A percentile compares a stretch with the other conserved stretches of the same genome.
These are phyloP conservation scores for Emys orbicularis DNA, from an alignment of 2,797 vertebrate species.

Conservation along the genomic window DNA sequence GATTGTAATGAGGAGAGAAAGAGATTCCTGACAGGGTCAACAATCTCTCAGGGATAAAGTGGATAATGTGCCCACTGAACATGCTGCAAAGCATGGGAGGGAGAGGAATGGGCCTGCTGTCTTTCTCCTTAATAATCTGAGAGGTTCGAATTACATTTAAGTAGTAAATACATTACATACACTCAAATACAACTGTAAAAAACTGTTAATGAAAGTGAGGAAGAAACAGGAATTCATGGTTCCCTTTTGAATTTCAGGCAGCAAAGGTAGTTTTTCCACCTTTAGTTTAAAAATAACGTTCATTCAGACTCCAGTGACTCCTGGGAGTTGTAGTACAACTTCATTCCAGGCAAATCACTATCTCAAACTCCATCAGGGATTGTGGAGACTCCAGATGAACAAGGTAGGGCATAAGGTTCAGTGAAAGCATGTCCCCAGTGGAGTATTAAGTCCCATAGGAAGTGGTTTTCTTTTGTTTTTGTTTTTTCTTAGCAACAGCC, in stretches of 20 bases:
- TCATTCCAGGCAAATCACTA: constrained; percentile 17
- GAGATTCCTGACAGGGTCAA: neutral
- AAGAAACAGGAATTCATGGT: neutral
- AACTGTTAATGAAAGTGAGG: neutral
- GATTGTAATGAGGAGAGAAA: neutral
- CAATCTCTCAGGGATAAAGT: neutral
- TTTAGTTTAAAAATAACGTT: constrained; percentile 31
- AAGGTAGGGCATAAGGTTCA: constrained; percentile 44
- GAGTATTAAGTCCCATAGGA: constrained; percentile 46
- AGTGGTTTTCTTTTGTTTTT: constrained; percentile 26
- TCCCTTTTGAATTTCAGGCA: constrained; percentile 29
- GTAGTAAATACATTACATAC: neutral
- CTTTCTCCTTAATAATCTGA: neutral
- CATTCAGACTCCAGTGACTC: constrained; percentile 41
- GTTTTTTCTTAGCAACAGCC: constrained; percentile 47
- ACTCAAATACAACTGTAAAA: neutral
- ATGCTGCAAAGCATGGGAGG: neutral
- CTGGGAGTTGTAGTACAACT: neutral
- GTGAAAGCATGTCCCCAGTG: constrained; percentile 32
- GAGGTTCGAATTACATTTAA: neutral
- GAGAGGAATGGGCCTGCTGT: accelerated
- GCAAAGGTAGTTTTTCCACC: neutral
- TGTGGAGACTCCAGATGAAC: neutral
- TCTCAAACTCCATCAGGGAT: neutral
- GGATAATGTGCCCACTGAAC: neutral